Percentiles rank a stretch among this genome's conserved stretches.
Evolutionary conservation across 2,888 invertebrate genomes (phyloP).

Genomic region (Pheosia gnoma): DNA sequence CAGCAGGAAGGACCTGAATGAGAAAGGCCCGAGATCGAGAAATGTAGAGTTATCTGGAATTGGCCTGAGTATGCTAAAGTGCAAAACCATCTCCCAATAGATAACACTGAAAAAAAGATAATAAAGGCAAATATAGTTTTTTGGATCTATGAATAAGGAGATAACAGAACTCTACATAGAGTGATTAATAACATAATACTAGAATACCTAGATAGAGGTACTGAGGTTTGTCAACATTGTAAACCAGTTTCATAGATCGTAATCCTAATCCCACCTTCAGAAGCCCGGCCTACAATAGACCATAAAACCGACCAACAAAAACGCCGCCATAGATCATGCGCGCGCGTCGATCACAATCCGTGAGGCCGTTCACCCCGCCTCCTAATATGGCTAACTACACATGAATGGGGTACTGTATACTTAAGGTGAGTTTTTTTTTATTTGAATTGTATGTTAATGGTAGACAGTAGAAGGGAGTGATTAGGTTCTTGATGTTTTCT

Average conservation of each 20-base stretch:
- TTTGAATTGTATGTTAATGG: conserved; percentile 15
- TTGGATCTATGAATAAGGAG: too few relatives aligned
- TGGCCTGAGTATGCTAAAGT: too few relatives aligned
- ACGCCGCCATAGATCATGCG: conserved; percentile 38
- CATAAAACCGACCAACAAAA: conserved; percentile 28
- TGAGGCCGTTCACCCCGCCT: conserved; percentile 55
- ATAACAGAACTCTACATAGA: too few relatives aligned
- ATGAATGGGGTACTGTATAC: conserved; percentile 58
- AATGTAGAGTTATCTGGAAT: too few relatives aligned
- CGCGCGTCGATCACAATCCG: conserved; percentile 56
- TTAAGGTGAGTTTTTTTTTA: conserved; percentile 32
- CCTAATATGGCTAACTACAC: conserved; percentile 51
- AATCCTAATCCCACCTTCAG: conserved; percentile 1
- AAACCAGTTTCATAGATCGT: background rate
- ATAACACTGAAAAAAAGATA: too few relatives aligned
- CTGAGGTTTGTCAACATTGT: background rate
- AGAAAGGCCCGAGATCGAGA: too few relatives aligned
- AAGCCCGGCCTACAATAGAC: background rate
- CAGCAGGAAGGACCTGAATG: too few relatives aligned
- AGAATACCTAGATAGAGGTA: too few relatives aligned
- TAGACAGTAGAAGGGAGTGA: conserved; percentile 9
- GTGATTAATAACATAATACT: too few relatives aligned
- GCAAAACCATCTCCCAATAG: too few relatives aligned
- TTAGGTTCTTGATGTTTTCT: background rate
- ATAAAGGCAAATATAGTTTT: too few relatives aligned